Base-by-base conservation (phyloP, 2,113 vertebrate genomes). In the Origma solitaria region DNA sequence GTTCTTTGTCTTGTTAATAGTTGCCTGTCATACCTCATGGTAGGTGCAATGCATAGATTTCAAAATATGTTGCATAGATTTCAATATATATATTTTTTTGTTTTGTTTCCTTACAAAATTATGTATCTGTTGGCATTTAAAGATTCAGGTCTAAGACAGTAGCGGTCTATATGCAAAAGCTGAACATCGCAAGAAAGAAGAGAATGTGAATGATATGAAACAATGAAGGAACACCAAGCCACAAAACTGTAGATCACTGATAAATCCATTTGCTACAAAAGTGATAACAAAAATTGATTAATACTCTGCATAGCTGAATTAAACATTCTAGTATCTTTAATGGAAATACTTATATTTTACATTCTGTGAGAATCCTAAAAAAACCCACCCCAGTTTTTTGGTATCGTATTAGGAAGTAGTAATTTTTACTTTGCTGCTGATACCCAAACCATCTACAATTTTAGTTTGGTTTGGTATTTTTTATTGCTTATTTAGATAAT, bases 251-350 rank as follows among this genome's bases (percentile, higher is more conserved):
- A 68, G 90, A 76, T 96, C 70, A 94, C 44, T 78, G 40, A 82
- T 88, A 38, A 38, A 15, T 37, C 28, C 15, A n/a, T 58, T 79
- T 79, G 54, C 27, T 84, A 54, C 28, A 91, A 88, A 96, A 95
- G 37, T 75, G 84, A 90, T 92, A 66, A 86, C 76, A 89, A 94
- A 98, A 94, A 85, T 72, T 88, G 89, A 88, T 86, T 90, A 84
- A 92, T 97, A 86, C 45, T 95, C 95, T 91, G 47, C 78, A 83
- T 96, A 91, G 83, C 56, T 97, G 81, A 96, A 93, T 82, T 97
- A 96, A 97, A 88, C 60, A 94, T 65, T 82, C 27, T 69, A 73
- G 57, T 93, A 92, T 95, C 61, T 96, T 95, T 94, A 88, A 97
- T 95, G 81, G 69, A 93, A 90, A 90, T 96, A 88, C 50, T 96